Conservation (phyloP, 2,888 invertebrate genomes). For the Catocala nupta region DNA sequence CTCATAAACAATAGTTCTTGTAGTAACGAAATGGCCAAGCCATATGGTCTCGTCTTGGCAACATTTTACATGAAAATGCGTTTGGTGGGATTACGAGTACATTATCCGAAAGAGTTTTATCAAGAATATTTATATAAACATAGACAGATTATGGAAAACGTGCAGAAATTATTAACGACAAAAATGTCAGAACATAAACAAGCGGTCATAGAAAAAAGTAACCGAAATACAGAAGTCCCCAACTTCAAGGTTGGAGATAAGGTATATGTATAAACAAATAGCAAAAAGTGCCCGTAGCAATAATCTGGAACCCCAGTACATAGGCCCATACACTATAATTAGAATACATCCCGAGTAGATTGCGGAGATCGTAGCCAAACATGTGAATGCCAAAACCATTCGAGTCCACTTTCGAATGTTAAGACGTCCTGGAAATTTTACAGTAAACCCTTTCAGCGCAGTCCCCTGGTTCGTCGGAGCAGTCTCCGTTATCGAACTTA, state of each 20-base stretch:
- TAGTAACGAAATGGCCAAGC: too few relatives aligned
- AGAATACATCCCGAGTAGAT: constrained; percentile 49
- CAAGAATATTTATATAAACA: constrained; percentile 6
- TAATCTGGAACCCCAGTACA: constrained; percentile 36
- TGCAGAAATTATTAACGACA: not conserved
- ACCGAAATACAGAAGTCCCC: constrained; percentile 31
- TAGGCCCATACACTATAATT: constrained; percentile 47
- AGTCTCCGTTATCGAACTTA: constrained; percentile 37
- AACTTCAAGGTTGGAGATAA: constrained; percentile 46
- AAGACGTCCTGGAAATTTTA: constrained; percentile 48
- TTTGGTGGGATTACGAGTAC: too few relatives aligned
- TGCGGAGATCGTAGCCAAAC: constrained; percentile 51
- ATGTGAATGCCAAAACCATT: constrained; percentile 49
- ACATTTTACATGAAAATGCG: too few relatives aligned
- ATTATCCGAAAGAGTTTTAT: constrained; percentile 5
- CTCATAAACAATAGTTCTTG: too few relatives aligned
- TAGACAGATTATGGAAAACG: constrained; percentile 6
- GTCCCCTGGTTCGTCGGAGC: constrained; percentile 34
- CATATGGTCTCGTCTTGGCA: too few relatives aligned
- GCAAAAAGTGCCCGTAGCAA: constrained; percentile 49
- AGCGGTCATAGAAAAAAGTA: constrained; percentile 29
- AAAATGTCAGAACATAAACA: constrained; percentile 32
- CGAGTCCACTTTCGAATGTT: constrained; percentile 47
- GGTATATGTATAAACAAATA: constrained; percentile 48
- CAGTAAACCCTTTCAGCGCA: constrained; percentile 38